These are phyloP conservation scores for Larimichthys polyactis DNA, from an alignment of 2,113 vertebrate genomes.

Conservation along the genomic window DNA sequence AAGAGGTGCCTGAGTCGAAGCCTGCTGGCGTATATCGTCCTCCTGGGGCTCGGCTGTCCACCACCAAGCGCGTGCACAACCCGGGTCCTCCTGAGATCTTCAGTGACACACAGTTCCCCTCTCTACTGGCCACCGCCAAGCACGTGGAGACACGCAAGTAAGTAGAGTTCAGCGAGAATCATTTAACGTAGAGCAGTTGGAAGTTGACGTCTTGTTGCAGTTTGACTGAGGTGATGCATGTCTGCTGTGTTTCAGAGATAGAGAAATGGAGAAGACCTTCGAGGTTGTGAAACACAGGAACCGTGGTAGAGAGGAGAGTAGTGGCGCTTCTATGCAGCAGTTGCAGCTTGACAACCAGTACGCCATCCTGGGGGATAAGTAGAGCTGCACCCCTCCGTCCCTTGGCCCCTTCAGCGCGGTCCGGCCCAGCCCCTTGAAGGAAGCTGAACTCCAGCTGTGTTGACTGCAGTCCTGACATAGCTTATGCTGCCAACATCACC, in stretches of 20 bases:
- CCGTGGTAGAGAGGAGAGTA: constrained; percentile 93
- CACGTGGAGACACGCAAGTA: constrained; percentile 97
- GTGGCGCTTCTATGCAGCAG: constrained; percentile 89
- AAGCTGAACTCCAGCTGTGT: constrained; percentile 70
- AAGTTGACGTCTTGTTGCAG: background rate
- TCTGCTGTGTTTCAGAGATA: constrained; percentile 87
- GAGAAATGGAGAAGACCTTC: constrained; percentile 99
- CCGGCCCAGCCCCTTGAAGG: constrained; percentile 64
- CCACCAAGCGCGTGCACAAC: constrained; percentile 81
- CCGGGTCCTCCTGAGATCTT: constrained; percentile 97
- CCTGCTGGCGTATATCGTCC: constrained; percentile 93
- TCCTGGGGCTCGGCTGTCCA: constrained; percentile 90
- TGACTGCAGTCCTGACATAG: constrained; percentile 69
- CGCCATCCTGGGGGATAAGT: constrained; percentile 96
- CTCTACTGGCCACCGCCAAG: constrained; percentile 94
- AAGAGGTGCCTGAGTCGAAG: constrained; percentile 89
- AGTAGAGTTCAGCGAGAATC: constrained; percentile 47
- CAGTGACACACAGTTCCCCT: constrained; percentile 95
- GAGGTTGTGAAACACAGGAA: constrained; percentile 98
- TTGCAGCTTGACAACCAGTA: constrained; percentile 99
- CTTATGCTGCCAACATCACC: constrained; percentile 56
- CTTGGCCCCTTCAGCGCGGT: constrained; percentile 73
- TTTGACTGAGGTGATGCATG: background rate
- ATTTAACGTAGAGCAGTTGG: rapidly evolving
- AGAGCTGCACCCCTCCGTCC: constrained; percentile 81